Conservation (phyloP, 1,140 invertebrate genomes). For the Philaenus spumarius region DNA sequence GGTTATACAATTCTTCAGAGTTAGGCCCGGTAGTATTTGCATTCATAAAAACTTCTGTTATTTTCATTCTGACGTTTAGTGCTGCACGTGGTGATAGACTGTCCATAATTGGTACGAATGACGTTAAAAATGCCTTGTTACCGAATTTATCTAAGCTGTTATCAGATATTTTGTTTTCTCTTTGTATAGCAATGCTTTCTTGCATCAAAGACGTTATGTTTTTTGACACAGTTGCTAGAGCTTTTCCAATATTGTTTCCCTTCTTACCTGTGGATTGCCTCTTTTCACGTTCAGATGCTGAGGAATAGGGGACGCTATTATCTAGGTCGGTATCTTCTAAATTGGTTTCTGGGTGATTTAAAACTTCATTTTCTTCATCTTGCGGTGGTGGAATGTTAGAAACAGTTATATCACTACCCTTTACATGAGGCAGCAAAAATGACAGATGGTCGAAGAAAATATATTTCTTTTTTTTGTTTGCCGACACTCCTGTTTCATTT, state of each 20-base stretch:
- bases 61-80: not conserved
- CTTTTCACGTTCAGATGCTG: not conserved
- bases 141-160: not conserved
- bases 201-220: slow-evolving; percentile 2
- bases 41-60: not conserved
- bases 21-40: not conserved
- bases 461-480: not conserved
- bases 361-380: no score
- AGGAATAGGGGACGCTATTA: no score
- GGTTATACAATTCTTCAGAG: not conserved
- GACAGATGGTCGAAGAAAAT: not conserved
- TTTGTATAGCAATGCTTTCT: slow-evolving; percentile 2
- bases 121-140: slow-evolving; percentile 2
- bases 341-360: no score
- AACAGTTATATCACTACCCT: not conserved
- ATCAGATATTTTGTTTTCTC: not conserved
- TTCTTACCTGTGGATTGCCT: not conserved
- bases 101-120: not conserved
- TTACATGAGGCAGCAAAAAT: not conserved
- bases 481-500: not conserved
- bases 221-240: not conserved
- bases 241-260: not conserved
- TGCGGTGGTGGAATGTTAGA: not conserved
- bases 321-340: no score
- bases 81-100: not conserved